Evolutionary conservation across 1,140 invertebrate species (phyloP), one percentile per base, ranked within the genome.

Genomic region (Ylistrum balloti): DNA sequence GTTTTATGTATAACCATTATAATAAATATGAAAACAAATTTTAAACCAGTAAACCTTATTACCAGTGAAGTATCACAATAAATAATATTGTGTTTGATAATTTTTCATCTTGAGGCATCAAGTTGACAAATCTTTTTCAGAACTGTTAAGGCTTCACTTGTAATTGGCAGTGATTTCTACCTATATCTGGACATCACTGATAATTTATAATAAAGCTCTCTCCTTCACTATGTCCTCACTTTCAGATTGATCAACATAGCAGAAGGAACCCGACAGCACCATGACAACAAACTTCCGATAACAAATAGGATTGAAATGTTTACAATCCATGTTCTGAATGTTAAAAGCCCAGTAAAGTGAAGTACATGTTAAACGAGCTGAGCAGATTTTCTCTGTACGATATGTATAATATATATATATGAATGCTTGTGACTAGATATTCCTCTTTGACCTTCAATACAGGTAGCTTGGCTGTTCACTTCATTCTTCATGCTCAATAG

Each of bases 201-300:
- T 74, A 74, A 74, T 3, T 74, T n/a, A n/a, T 74, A n/a, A n/a
- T n/a, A n/a, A 74, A 17, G 56, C 22, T 74, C 28, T 74, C 56
- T 74, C 56, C 56, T 74, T 74, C 56, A 74, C 56, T 28, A 74
- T 28, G 28, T n/a, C 56, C 56, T 74, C 56, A n/a, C 56, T 74
- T 74, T 74, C 56, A 74, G n/a, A 74, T n/a, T 74, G 56, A 28
- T 74, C 56, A 74, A 74, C 56, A 74, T 74, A 3, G 56, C 56
- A 74, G 56, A 74, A 74, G 56, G 56, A 74, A 1, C n/a, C 0
- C 5, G 28, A 3, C 56, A n/a, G 56, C 56, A 28, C 56, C 56
- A 74, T 74, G 56, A 74, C 56, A 28, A 74, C 56, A 74, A 74
- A 74, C 56, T 22, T 17, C 11, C 5, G 56, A 74, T n/a, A 74